These are phyloP conservation scores for Hirundo rustica DNA, from an alignment of 2,797 vertebrate species.

Conservation along the genomic window DNA sequence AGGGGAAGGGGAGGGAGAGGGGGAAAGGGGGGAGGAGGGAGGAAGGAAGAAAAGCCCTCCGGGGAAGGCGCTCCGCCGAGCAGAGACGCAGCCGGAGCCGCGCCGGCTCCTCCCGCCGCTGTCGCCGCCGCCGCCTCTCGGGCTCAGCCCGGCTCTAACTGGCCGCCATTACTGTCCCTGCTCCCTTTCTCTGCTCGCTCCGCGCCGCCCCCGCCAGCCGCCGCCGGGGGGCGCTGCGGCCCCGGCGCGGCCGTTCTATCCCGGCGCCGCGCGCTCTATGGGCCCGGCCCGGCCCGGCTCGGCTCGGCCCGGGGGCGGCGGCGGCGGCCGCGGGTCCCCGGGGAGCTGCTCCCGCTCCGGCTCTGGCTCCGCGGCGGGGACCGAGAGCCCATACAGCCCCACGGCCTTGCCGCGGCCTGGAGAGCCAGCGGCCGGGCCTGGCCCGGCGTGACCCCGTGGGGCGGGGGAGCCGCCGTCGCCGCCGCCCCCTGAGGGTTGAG, in stretches of 20 bases:
- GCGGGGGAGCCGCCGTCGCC: neutral
- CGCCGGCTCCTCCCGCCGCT: constrained; percentile 8
- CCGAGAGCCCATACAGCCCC: neutral
- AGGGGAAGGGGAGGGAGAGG: neutral
- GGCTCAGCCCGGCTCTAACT: constrained; percentile 48
- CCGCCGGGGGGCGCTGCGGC: constrained; percentile 25
- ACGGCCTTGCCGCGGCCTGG: neutral
- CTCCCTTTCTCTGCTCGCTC: constrained; percentile 62
- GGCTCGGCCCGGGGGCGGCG: neutral
- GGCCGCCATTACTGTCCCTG: constrained; percentile 68
- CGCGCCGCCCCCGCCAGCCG: neutral
- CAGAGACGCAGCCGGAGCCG: neutral
- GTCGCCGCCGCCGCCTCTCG: neutral
- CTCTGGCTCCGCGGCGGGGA: neutral
- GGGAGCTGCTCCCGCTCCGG: neutral
- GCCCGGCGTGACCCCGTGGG: neutral
- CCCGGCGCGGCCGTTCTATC: constrained; percentile 4
- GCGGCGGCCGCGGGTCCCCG: neutral
- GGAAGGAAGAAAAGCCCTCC: neutral
- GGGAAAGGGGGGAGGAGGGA: neutral
- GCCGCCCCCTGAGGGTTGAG: neutral
- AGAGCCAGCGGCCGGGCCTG: neutral
- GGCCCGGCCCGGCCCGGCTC: neutral
- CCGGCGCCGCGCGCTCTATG: neutral
- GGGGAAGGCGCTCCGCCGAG: neutral